Percentiles rank a stretch among this genome's conserved stretches.
Conservation (phyloP, 1,140 invertebrate species). For the Tyrophagus putrescentiae region DNA sequence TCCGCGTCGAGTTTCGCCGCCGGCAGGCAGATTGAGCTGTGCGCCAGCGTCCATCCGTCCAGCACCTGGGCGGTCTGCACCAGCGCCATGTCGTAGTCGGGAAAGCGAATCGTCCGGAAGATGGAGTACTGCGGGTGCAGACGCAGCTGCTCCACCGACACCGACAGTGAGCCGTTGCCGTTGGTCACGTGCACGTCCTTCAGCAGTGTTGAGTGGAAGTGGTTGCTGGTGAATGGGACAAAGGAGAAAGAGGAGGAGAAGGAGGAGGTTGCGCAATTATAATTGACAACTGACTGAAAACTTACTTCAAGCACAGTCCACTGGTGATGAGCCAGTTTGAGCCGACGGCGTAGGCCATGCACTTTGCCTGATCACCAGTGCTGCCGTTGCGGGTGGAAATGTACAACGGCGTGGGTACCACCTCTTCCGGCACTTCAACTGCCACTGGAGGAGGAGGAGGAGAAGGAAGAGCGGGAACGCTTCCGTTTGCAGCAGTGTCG, state of each 20-base stretch:
- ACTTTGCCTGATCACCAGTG: background rate
- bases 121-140: slow-evolving; percentile 10
- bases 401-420: background rate
- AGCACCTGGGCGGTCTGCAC: background rate
- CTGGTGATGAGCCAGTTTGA: slow-evolving; percentile 13
- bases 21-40: slow-evolving; percentile 5
- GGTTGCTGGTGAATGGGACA: too few species aligned
- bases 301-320: slow-evolving; percentile 10
- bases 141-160: background rate
- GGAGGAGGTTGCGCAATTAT: background rate
- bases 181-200: background rate
- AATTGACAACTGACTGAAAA: background rate
- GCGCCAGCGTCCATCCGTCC: background rate
- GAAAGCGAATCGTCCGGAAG: slow-evolving; percentile 7
- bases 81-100: slow-evolving; percentile 16
- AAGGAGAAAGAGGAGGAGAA: background rate
- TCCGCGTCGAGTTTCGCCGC: slow-evolving; percentile 14
- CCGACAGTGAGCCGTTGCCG: background rate
- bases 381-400: background rate
- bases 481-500: too few species aligned
- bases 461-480: too few species aligned
- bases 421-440: background rate
- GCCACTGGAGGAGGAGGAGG: too few species aligned
- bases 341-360: background rate
- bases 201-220: background rate